Evolutionary conservation across 1,140 invertebrate species (phyloP).

Genomic region (Musca domestica): DNA sequence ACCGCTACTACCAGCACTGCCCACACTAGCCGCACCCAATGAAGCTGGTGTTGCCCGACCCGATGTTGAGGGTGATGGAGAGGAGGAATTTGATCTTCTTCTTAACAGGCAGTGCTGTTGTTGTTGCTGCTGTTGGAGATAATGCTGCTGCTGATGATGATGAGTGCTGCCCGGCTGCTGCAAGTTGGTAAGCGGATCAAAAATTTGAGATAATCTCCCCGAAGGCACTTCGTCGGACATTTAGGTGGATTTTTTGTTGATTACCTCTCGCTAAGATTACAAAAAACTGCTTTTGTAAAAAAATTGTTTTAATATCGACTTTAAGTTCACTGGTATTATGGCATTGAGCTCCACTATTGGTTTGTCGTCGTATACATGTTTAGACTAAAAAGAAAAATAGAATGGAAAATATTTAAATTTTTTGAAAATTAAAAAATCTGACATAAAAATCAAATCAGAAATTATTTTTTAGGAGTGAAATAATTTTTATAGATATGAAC

Average conservation of each 20-base stretch:
- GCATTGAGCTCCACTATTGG: too few species aligned
- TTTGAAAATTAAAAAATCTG: too few species aligned
- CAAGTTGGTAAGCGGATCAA: constrained; percentile 71
- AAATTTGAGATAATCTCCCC: constrained; percentile 73
- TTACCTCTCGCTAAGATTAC: too few species aligned
- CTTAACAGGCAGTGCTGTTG: constrained; percentile 24
- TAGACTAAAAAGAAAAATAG: too few species aligned
- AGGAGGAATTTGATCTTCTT: constrained; percentile 43
- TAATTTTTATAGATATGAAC: too few species aligned
- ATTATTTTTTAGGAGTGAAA: too few species aligned
- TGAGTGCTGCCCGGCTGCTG: constrained; percentile 56
- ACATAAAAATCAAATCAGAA: too few species aligned
- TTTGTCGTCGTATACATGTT: too few species aligned
- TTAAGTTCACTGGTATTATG: too few species aligned
- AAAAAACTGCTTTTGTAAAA: too few species aligned
- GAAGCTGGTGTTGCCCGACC: constrained; percentile 35
- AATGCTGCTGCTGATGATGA: constrained; percentile 28
- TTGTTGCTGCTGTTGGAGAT: constrained; percentile 31
- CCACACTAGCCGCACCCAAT: constrained; percentile 27
- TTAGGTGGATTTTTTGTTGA: constrained; percentile 12
- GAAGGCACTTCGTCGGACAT: constrained; percentile 63
- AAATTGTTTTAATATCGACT: too few species aligned
- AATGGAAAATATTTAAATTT: too few species aligned
- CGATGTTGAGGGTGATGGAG: constrained; percentile 44
- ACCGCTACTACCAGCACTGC: constrained; percentile 12